These are phyloP conservation scores for Simalia tracyae DNA, from an alignment of 2,797 vertebrate genomes.

Conservation along the genomic window DNA sequence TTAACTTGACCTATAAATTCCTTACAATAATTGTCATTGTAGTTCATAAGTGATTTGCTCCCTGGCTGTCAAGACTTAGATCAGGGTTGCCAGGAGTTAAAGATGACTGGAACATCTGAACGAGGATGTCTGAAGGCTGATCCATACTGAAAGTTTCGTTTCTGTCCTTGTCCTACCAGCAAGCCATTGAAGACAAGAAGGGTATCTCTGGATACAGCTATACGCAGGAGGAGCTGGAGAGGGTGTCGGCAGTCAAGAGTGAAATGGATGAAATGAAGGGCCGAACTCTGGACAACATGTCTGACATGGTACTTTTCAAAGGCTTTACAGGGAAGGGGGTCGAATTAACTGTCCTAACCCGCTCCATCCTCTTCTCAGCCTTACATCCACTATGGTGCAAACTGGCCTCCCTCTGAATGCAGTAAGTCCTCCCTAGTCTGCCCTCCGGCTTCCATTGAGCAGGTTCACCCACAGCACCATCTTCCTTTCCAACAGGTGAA, in stretches of 20 bases:
- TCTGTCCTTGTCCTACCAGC: constrained; percentile 74
- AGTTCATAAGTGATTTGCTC: constrained; percentile 4
- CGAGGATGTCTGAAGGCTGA: background rate
- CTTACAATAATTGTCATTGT: constrained; percentile 23
- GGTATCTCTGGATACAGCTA: constrained; percentile 93
- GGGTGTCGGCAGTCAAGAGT: constrained; percentile 92
- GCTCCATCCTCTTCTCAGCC: background rate
- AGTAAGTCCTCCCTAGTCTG: background rate
- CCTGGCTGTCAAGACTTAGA: too few species aligned
- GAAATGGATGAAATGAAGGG: constrained; percentile 94
- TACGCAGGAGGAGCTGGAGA: constrained; percentile 93
- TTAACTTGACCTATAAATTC: constrained; percentile 29
- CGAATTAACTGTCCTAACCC: background rate
- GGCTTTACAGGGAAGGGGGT: background rate
- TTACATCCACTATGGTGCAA: background rate
- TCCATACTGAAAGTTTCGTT: background rate
- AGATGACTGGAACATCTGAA: background rate
- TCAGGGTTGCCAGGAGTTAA: background rate
- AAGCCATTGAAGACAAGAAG: constrained; percentile 88
- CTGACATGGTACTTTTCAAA: constrained; percentile 86
- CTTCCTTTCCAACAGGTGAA: constrained; percentile 81
- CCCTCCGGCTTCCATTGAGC: background rate
- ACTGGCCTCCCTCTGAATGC: too few species aligned
- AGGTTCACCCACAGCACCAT: background rate
- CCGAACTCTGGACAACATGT: constrained; percentile 90